Base-by-base conservation (phyloP, 64 coral and sea anemone species). In the Hydrozoanthus tunicans region DNA sequence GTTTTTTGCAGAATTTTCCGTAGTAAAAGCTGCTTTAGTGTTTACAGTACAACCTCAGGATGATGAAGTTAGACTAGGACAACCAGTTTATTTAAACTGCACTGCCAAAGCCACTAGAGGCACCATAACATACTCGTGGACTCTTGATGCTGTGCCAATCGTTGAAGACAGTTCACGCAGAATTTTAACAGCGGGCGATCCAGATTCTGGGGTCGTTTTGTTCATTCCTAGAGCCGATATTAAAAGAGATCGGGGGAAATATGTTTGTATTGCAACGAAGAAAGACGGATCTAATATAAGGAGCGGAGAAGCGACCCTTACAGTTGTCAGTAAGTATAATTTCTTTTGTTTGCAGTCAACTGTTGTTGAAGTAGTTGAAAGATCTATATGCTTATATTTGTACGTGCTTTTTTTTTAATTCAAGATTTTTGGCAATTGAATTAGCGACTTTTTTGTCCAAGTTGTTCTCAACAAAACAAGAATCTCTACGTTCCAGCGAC, bases 281-380 rank as follows among this genome's bases (percentile, higher is more conserved):
- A 75, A 4, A 24, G 68, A 58, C 74, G 53, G 66, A 25, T 53
- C 2, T 15, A 32, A 4, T 6, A 88, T 74, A 59, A 1, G 14
- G 13, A 88, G 70, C 32, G 7, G 56, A 5, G 25, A 25, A 59
- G 84, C 84, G 11, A 88, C 56, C 12, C 69, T 88, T 2, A 56
- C 84, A 43, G 84, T 88, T 75, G 23, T 59, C 55, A 73, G 84
- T 88, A 88, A 88, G 84, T 86, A 73, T 70, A 55, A 70, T n/a
- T 61, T 74, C 70, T 75, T 58, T 73, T 60, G 23, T 88, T 61
- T 88, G 52, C 43, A 43, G 26, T 51, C 9, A 15, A 73, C 64
- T 15, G 17, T 9, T 70, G 24, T 23, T 7, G 9, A 27, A 32
- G 43, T 52, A 43, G 27, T 76, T 76, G 25, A 10, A 11, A 32